A percentile compares a stretch with the other conserved stretches of the same genome.
Evolutionary conservation across 1,140 invertebrate species (phyloP).

Genomic region (Diuraphis noxia): DNA sequence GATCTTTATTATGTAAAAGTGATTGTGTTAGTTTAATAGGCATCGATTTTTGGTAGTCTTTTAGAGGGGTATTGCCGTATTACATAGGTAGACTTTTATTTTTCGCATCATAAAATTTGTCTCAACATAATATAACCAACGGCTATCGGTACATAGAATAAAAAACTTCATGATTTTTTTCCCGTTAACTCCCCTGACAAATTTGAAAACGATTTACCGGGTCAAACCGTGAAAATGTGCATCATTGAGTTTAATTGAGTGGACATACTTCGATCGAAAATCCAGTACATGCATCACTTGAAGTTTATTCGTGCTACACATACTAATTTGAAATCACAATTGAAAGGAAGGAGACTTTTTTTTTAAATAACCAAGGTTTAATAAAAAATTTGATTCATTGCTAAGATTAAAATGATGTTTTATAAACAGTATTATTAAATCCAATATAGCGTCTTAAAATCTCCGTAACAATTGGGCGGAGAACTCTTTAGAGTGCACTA

Average conservation of each 20-base stretch:
- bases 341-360: not conserved
- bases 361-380: not conserved
- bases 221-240: slow-evolving; percentile 7
- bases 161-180: slow-evolving; percentile 15
- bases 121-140: not conserved
- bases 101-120: slow-evolving; percentile 7
- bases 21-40: not conserved
- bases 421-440: not conserved
- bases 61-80: too few species aligned
- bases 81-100: not conserved
- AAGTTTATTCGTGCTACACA: not conserved
- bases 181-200: not conserved
- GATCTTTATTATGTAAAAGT: not conserved
- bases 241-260: slow-evolving; percentile 10
- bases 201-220: slow-evolving; percentile 17
- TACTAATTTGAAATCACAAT: not conserved
- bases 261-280: slow-evolving; percentile 11
- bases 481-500: not conserved
- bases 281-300: not conserved
- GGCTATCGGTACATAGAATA: not conserved
- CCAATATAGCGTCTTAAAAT: not conserved
- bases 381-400: not conserved
- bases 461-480: not conserved
- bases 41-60: not conserved
- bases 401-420: not conserved